Percentiles rank a stretch among this genome's conserved stretches.
phyloP scores from a whole-genome alignment of 2,797 vertebrate genomes.

The Pygocentrus nattereri region DNA sequence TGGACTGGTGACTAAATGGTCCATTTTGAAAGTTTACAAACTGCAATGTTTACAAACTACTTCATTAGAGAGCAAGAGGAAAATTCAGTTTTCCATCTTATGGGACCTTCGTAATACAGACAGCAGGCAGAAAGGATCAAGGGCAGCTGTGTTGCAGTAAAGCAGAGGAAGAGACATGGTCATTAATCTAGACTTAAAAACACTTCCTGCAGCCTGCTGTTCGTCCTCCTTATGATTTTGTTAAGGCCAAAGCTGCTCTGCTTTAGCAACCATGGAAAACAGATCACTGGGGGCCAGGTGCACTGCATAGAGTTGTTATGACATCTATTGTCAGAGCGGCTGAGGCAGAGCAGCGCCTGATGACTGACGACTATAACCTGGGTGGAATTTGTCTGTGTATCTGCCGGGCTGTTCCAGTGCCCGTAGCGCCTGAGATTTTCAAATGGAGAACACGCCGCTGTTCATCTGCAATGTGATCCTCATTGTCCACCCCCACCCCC shows the following conservation, averaged over 20 bases:
- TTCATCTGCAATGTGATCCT: not conserved
- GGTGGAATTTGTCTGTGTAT: conserved; percentile 1
- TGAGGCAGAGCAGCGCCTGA: conserved; percentile 25
- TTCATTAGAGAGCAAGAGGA: not conserved
- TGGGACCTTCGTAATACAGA: no score
- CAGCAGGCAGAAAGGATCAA: not conserved
- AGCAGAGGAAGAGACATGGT: not conserved
- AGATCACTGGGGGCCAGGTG: conserved; percentile 30
- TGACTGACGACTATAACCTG: conserved; percentile 1
- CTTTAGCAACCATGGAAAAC: conserved; percentile 34
- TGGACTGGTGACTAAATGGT: not conserved
- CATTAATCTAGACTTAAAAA: conserved; percentile 21
- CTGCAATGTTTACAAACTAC: not conserved
- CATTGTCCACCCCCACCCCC: not conserved
- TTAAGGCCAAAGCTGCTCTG: conserved; percentile 29
- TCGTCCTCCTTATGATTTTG: conserved; percentile 29
- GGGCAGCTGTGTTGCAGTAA: conserved; percentile 3
- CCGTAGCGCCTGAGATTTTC: not conserved
- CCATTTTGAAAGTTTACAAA: not conserved
- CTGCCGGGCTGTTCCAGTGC: not conserved
- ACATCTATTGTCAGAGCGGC: conserved; percentile 27
- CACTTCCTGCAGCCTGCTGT: conserved; percentile 17
- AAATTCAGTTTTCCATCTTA: not conserved
- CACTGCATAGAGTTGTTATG: conserved; percentile 21
- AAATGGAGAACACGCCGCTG: not conserved